Base-by-base conservation (phyloP, 2,113 vertebrate genomes). In the Dryoscopus gambensis region DNA sequence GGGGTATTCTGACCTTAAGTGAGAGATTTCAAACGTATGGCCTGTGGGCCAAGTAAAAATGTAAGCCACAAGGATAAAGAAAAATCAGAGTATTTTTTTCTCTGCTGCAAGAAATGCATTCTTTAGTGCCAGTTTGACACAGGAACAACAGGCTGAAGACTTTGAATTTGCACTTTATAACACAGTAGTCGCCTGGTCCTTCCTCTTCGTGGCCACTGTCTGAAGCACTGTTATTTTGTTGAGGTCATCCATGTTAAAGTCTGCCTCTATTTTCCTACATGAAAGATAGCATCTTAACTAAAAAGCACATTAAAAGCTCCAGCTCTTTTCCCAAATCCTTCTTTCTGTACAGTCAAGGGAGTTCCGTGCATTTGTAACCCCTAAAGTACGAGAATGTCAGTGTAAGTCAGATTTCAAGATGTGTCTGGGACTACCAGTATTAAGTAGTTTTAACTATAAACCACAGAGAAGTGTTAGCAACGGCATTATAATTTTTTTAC, bases 1-100 rank as follows among this genome's bases (percentile, higher is more conserved):
- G 95, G 84, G 85, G 70, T 97, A 90, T 82, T 68, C 46, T 96
- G 97, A 97, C 96, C 89, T 95, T 35, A 67, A 69, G 25, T 62
- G 37, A 83, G 42, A 84, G 21, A 76, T 93, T 91, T 95, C 74
- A 94, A 90, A 87, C 67, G 42, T 64, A 86, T 12, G 22, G 75
- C 74, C 65, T 87, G 23, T 27, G 50, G 37, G 68, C 47, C 80
- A 92, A 90, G 57, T 64, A 95, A 82, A 71, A 93, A 78, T 23
- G n/a, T 46, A 37, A 57, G 27, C n/a, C 16, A 8, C 42, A 82
- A 91, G 20, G 68, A 89, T 85, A 42, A 85, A 92, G 46, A 76
- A 95, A 96, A 93, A 81, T 21, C 27, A 53, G 62, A 90, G 6
- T 87, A 68, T 78, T 85, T 89, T 83, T 39, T 44, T 46, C 59